A percentile compares a stretch with the other conserved stretches of the same genome.
Evolutionary conservation across 2,113 vertebrate genomes (phyloP).

Genomic region (Pseudorectes ferrugineus): DNA sequence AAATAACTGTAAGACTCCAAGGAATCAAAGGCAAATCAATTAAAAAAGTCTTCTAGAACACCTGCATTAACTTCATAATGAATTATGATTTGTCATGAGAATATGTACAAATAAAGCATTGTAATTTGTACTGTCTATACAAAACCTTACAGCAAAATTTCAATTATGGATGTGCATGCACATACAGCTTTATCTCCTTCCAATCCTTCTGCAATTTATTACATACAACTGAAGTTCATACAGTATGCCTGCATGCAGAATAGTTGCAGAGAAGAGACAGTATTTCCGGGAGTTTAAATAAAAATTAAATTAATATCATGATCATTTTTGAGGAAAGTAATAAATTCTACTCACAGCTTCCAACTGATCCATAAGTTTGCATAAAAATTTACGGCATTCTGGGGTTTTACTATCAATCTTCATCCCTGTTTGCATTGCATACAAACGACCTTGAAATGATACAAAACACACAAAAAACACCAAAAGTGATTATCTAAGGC

Average conservation of each 20-base stretch:
- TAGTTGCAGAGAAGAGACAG: neutral
- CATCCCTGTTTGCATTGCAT: slow-evolving; percentile 96
- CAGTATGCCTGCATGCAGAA: neutral
- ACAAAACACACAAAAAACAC: neutral
- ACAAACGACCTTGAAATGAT: slow-evolving; percentile 85
- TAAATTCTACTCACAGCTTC: slow-evolving; percentile 84
- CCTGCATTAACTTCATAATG: neutral
- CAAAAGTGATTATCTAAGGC: neutral
- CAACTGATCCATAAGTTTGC: slow-evolving; percentile 95
- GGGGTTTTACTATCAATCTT: slow-evolving; percentile 96
- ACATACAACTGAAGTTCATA: neutral
- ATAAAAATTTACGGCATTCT: slow-evolving; percentile 93
- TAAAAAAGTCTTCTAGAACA: neutral
- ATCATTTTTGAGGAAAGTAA: neutral
- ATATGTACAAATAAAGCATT: neutral
- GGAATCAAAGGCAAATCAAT: neutral
- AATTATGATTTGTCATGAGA: neutral
- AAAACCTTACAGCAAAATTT: neutral
- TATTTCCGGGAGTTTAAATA: neutral
- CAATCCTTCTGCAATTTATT: neutral
- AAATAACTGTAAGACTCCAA: neutral
- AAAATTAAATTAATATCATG: neutral
- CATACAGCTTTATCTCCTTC: neutral
- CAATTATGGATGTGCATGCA: neutral
- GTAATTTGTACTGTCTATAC: neutral